Percentiles rank a stretch among this genome's conserved stretches.
These are phyloP conservation scores for Hydrozoanthus gracilis DNA, from an alignment of 92 coral and sea anemone genomes.

Conservation along the genomic window DNA sequence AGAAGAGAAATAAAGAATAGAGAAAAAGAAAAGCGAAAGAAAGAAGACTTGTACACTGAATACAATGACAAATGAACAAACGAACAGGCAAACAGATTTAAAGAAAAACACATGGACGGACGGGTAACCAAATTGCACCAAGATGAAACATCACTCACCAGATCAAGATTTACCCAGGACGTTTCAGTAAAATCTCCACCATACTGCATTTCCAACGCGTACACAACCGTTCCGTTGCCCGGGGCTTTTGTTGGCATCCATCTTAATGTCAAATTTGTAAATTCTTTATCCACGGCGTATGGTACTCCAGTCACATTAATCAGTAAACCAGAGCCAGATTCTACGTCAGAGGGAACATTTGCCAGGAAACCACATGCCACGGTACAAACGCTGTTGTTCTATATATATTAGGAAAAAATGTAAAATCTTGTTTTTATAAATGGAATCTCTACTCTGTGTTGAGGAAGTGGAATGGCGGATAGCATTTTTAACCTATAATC, in stretches of 20 bases:
- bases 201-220: slow-evolving; percentile 32
- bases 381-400: slow-evolving; percentile 19
- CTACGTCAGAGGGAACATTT: slow-evolving; percentile 13
- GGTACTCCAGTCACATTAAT: not conserved
- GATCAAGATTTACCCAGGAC: not conserved
- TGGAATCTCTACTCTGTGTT: no score
- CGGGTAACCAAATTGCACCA: no score
- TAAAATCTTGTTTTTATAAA: not conserved
- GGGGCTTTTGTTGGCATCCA: not conserved
- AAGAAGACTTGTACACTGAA: no score
- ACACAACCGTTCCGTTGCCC: slow-evolving; percentile 20
- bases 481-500: no score
- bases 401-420: not conserved
- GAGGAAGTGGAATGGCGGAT: not conserved
- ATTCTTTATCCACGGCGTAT: not conserved
- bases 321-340: not conserved
- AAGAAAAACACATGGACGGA: no score
- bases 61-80: not conserved
- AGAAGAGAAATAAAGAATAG: no score
- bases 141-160: slow-evolving; percentile 5
- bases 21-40: no score
- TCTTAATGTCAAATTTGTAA: slow-evolving; percentile 6
- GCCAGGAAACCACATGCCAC: slow-evolving; percentile 21
- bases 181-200: not conserved
- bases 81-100: not conserved